phyloP scores from a whole-genome alignment of 2,113 vertebrate genomes.

The Daubentonia madagascariensis region DNA sequence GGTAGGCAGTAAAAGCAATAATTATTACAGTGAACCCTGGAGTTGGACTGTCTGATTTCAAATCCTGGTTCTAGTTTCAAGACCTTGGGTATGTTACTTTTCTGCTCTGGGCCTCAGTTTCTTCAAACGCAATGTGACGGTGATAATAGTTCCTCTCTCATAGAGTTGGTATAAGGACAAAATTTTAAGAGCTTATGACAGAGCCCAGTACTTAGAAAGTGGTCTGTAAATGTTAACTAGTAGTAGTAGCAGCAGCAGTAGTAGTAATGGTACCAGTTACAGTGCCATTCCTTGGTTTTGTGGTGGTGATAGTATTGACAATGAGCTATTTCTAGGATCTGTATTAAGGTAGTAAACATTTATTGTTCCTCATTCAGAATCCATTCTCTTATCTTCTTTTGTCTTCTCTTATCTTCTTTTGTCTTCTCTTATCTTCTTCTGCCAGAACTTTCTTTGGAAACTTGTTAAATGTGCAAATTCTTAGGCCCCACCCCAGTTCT shows the following conservation, averaged over 20 bases:
- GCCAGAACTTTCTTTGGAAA: not conserved
- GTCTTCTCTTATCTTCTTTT: not conserved
- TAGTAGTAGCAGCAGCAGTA: too few relatives aligned
- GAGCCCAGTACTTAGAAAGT: not conserved
- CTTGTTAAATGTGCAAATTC: not conserved
- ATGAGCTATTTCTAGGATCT: not conserved
- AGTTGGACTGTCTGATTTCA: not conserved
- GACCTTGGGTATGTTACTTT: not conserved
- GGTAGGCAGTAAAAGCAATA: not conserved
- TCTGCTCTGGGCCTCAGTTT: not conserved
- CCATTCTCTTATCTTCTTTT: not conserved
- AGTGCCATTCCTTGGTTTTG: not conserved
- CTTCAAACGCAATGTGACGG: not conserved
- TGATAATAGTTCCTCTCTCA: not conserved
- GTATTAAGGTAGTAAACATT: not conserved
- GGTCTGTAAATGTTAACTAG: not conserved
- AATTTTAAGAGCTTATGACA: not conserved
- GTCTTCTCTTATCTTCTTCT: not conserved
- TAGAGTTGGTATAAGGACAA: not conserved
- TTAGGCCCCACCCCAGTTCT: not conserved
- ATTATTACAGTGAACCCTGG: not conserved
- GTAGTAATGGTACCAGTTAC: accelerated
- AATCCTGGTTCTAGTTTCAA: not conserved
- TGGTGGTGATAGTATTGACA: not conserved
- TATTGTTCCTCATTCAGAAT: not conserved